A percentile compares a stretch with the other conserved stretches of the same genome.
Conservation (phyloP, 2,888 invertebrate species). For the Gnatocerus cornutus region DNA sequence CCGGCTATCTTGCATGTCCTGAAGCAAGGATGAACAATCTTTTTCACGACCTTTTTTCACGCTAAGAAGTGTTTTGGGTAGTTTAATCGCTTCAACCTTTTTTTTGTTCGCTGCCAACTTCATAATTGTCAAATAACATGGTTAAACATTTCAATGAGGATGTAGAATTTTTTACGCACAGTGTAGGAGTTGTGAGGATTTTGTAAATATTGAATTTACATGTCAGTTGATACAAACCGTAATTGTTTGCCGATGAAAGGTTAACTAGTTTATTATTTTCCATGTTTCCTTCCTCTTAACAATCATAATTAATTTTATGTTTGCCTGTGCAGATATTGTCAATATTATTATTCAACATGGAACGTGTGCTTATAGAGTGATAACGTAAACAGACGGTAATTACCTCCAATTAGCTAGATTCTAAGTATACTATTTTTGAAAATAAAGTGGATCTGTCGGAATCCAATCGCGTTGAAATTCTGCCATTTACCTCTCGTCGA, state of each 20-base stretch:
- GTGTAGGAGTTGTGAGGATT: too few species aligned
- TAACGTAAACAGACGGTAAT: constrained; percentile 21
- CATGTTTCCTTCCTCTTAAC: background rate
- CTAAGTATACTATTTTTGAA: too few species aligned
- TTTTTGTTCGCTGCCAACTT: background rate
- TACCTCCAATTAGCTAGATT: constrained; percentile 4
- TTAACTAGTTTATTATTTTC: background rate
- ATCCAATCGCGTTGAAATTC: constrained; percentile 19
- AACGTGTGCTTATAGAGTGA: constrained; percentile 2
- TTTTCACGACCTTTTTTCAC: background rate
- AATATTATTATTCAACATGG: constrained; percentile 17
- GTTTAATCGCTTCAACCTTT: background rate
- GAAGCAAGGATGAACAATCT: background rate
- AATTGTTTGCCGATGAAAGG: background rate
- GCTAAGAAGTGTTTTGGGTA: background rate
- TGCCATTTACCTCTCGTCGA: constrained; percentile 24
- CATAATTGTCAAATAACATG: background rate
- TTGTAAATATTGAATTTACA: too few species aligned
- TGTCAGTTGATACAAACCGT: background rate
- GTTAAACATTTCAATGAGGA: background rate
- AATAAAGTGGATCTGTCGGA: background rate
- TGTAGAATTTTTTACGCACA: too few species aligned
- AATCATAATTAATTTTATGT: constrained; percentile 18
- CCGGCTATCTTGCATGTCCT: background rate
- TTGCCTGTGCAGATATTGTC: constrained; percentile 10